A percentile compares a stretch with the other conserved stretches of the same genome.
phyloP scores from a whole-genome alignment of 30 jellyfish, hydroid and myxozoan species.

The Pelagia noctiluca region DNA sequence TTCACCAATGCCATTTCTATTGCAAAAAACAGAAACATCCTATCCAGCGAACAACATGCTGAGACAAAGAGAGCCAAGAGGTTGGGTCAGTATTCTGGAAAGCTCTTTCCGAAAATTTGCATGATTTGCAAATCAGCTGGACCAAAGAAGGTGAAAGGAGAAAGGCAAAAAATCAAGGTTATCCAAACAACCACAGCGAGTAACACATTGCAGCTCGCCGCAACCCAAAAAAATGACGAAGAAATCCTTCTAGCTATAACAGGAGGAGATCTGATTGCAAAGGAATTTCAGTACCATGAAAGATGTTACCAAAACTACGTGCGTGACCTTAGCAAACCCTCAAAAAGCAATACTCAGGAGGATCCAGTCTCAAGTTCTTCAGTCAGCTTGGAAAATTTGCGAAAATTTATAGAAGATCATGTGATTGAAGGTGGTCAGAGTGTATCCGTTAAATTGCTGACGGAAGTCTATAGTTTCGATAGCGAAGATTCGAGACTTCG shows the following conservation, averaged over 20 bases:
- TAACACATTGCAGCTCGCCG: conserved; percentile 1
- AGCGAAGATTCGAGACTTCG: conserved; percentile 17
- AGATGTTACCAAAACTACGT: conserved; percentile 17
- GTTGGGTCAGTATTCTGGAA: conserved; percentile 18
- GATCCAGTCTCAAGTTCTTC: conserved; percentile 22
- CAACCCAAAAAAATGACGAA: background rate
- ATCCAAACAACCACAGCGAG: background rate
- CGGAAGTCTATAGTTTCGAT: conserved; percentile 10
- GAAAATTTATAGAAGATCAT: conserved; percentile 2
- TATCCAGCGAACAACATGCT: background rate
- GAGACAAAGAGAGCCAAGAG: conserved; percentile 26
- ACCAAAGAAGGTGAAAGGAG: conserved; percentile 14
- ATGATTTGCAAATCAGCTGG: conserved; percentile 26
- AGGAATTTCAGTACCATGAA: conserved; percentile 23
- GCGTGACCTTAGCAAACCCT: conserved; percentile 10
- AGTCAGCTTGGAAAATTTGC: conserved; percentile 22
- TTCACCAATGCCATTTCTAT: conserved; percentile 25
- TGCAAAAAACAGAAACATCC: background rate
- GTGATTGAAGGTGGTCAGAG: conserved; percentile 7
- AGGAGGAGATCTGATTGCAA: conserved; percentile 24
- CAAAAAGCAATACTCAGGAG: conserved; percentile 1
- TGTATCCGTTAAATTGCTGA: conserved; percentile 15
- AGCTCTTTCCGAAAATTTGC: conserved; percentile 6
- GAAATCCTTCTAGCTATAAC: conserved; percentile 3
- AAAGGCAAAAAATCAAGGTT: background rate